phyloP scores from a whole-genome alignment of 2,113 vertebrate genomes.

The Labrus mixtus region DNA sequence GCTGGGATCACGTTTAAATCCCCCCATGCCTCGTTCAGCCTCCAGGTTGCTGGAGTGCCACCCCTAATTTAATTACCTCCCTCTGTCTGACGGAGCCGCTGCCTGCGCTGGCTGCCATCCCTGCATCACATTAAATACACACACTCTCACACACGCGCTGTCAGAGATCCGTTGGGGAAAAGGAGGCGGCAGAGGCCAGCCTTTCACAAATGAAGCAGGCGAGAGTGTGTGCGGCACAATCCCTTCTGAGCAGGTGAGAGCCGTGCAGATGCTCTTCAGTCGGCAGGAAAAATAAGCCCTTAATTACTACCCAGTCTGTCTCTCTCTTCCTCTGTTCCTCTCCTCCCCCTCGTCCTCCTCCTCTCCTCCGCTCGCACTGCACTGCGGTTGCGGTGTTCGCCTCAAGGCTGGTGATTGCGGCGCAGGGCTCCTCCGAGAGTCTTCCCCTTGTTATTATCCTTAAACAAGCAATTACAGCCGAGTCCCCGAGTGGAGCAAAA shows the following conservation, averaged over 20 bases:
- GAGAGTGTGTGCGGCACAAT: conserved; percentile 17
- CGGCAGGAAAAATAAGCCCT: conserved; percentile 73
- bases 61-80: conserved; percentile 74
- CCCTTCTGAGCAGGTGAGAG: conserved; percentile 74
- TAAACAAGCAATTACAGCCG: conserved; percentile 80
- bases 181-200: conserved; percentile 28
- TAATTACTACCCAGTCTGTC: conserved; percentile 75
- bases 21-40: conserved; percentile 58
- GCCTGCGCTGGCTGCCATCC: conserved; percentile 50
- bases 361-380: conserved; percentile 55
- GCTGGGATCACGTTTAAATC: conserved; percentile 41
- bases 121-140: conserved; percentile 61
- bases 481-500: conserved; percentile 70
- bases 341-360: conserved; percentile 18
- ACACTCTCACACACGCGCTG: conserved; percentile 13
- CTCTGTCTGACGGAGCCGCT: conserved; percentile 55
- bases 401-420: conserved; percentile 73
- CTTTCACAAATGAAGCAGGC: conserved; percentile 39
- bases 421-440: conserved; percentile 67
- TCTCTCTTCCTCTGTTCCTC: conserved; percentile 47
- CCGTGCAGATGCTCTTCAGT: conserved; percentile 70
- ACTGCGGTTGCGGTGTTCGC: conserved; percentile 69
- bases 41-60: conserved; percentile 62
- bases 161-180: conserved; percentile 40
- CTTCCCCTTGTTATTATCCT: conserved; percentile 82